Base-by-base conservation (phyloP, 2,888 invertebrate genomes). In the Sclerodermus sp. region DNA sequence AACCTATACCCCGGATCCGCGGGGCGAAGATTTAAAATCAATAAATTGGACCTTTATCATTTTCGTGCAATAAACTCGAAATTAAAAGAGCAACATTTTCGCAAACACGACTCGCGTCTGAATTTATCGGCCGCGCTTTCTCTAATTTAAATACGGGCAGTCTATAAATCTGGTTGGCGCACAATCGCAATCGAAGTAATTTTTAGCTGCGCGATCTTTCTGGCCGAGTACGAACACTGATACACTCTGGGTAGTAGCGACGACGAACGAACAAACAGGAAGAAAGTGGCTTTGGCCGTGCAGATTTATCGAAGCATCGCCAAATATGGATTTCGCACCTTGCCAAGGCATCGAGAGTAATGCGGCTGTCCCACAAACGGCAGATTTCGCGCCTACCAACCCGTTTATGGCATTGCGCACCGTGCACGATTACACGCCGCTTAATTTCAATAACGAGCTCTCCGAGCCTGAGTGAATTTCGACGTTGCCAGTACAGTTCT, bases 391-490 rank as follows among this genome's bases (percentile, higher is more conserved):
- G 64, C 58, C 61, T 60, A 57, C 55, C 51, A 47, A 39, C 31
- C 68, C 68, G 66, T 68, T 73, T 73, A 70, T 65, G 73, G 73
- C 52, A 52, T 56, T 55, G 51, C 55, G 49, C 39, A 45, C 45
- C 52, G 29, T 36, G 39, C 49, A 40, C 62, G 70, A 72, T 73
- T 69, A 67, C 66, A 64, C 66, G 68, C 65, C 58, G 64, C 60
- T 68, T 70, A 66, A 73, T 73, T 73, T 70, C 71, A 68, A 68
- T 71, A 73, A 68, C 66, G 57, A 67, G 63, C 55, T 49, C 46
- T 45, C 55, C 50, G 41, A 51, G 47, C 48, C 49, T 30, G 45
- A 62, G 61, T 54, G 58, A 66, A 63, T 70, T 60, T 57, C 53
- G 50, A 49, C 39, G 52, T 39, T n/a, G n/a, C 8, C 23, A 8